Conservation (phyloP, 1,140 invertebrate species). For the Telenomus remus region DNA sequence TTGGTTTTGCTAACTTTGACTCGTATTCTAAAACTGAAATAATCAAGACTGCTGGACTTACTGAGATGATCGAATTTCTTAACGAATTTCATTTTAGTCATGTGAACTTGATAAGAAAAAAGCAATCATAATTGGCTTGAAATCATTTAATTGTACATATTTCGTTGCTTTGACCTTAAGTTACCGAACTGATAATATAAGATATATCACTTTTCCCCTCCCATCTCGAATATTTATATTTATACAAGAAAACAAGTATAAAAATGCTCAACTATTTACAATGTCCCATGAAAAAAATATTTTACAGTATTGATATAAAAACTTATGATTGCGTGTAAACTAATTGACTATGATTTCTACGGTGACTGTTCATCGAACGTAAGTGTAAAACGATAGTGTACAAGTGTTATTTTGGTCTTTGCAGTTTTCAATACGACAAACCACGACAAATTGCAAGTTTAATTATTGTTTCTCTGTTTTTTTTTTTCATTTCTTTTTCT, state of each 20-base stretch:
- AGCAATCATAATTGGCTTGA: too few species aligned
- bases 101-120: too few species aligned
- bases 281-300: constrained; percentile 39
- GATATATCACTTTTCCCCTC: constrained; percentile 40
- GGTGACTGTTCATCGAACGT: constrained; percentile 32
- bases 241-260: constrained; percentile 29
- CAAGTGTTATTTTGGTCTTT: constrained; percentile 55
- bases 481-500: neutral
- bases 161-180: constrained; percentile 11
- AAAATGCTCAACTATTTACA: constrained; percentile 50
- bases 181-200: constrained; percentile 4
- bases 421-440: constrained; percentile 2
- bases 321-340: constrained; percentile 40
- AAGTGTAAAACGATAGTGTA: constrained; percentile 46
- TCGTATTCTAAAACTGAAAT: constrained; percentile 4
- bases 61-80: too few species aligned
- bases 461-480: neutral
- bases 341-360: constrained; percentile 36
- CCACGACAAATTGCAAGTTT: neutral
- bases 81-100: too few species aligned
- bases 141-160: constrained; percentile 14
- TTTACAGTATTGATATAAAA: constrained; percentile 52
- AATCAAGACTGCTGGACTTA: constrained; percentile 7
- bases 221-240: constrained; percentile 27
- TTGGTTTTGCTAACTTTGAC: neutral